These are phyloP conservation scores for Zygothrica quintamaculata DNA, from an alignment of 2,888 invertebrate species.

Conservation along the genomic window DNA sequence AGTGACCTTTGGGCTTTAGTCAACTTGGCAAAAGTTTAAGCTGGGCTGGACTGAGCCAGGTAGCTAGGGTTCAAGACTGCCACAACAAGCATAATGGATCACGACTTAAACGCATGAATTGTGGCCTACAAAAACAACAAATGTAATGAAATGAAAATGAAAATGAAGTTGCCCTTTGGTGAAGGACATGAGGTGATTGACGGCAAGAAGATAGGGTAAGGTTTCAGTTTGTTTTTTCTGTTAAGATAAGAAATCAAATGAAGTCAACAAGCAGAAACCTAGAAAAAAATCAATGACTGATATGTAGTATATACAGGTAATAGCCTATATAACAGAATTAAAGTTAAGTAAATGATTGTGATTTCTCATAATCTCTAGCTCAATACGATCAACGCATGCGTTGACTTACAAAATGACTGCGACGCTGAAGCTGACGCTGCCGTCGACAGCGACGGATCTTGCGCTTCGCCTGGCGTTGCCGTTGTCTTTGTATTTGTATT, in stretches of 20 bases:
- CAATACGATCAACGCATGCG: slow-evolving; percentile 17
- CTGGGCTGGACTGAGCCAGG: too few relatives aligned
- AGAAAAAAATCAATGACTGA: background rate
- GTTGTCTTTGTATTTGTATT: slow-evolving; percentile 42
- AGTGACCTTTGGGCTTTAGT: slow-evolving; percentile 27
- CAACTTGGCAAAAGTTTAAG: slow-evolving; percentile 17
- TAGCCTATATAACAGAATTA: background rate
- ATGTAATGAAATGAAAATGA: too few relatives aligned
- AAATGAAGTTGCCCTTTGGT: slow-evolving; percentile 32
- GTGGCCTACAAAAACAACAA: slow-evolving; percentile 5
- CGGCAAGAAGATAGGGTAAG: slow-evolving; percentile 19
- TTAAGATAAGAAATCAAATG: background rate
- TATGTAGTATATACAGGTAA: background rate
- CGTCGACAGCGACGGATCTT: slow-evolving; percentile 30
- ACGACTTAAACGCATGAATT: background rate
- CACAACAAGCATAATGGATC: slow-evolving; percentile 11
- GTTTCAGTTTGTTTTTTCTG: slow-evolving; percentile 1
- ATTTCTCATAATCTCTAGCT: slow-evolving; percentile 35
- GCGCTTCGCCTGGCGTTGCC: slow-evolving; percentile 24
- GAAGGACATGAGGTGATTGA: slow-evolving; percentile 58
- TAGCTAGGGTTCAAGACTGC: slow-evolving; percentile 45
- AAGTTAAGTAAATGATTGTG: slow-evolving; percentile 5
- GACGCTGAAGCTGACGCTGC: slow-evolving; percentile 5
- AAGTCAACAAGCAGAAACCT: background rate
- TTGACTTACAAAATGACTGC: slow-evolving; percentile 1